A percentile compares a stretch with the other conserved stretches of the same genome.
phyloP scores from a whole-genome alignment of 2,113 vertebrate species.

The Pelodiscus sinensis region DNA sequence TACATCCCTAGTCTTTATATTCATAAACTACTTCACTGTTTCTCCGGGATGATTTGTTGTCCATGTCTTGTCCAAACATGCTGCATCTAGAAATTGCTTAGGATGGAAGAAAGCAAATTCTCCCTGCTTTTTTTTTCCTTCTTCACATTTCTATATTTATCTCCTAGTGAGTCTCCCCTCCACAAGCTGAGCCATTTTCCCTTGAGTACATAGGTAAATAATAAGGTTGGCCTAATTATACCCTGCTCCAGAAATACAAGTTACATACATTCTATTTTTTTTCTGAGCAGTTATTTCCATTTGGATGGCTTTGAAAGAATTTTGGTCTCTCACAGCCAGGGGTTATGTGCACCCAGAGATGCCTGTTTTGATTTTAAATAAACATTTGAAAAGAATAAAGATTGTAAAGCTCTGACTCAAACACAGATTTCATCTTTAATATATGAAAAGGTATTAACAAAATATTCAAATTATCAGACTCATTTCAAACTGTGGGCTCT shows the following conservation, averaged over 20 bases:
- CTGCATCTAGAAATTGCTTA: not conserved
- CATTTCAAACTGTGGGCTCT: fast-evolving
- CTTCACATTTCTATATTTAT: not conserved
- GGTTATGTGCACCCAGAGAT: fast-evolving
- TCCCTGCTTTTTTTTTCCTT: not conserved
- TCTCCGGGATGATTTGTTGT: not conserved
- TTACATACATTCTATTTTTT: not conserved
- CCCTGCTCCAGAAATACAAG: not conserved
- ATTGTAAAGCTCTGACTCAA: not conserved
- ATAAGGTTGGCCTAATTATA: not conserved
- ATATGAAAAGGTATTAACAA: fast-evolving
- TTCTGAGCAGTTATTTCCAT: not conserved
- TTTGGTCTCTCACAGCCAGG: fast-evolving
- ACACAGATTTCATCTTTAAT: not conserved
- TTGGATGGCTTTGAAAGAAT: not conserved
- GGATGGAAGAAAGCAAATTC: not conserved
- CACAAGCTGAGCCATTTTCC: slow-evolving; percentile 4
- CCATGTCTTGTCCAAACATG: not conserved
- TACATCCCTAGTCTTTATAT: not conserved
- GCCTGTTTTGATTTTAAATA: fast-evolving
- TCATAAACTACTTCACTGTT: not conserved
- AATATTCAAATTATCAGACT: not conserved
- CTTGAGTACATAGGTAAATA: not conserved
- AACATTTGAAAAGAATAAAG: not conserved
- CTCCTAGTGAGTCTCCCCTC: not conserved